Percentiles rank a stretch among this genome's conserved stretches.
Evolutionary conservation across 2,113 vertebrate genomes (phyloP).

Genomic region (Ochotona curzoniae): DNA sequence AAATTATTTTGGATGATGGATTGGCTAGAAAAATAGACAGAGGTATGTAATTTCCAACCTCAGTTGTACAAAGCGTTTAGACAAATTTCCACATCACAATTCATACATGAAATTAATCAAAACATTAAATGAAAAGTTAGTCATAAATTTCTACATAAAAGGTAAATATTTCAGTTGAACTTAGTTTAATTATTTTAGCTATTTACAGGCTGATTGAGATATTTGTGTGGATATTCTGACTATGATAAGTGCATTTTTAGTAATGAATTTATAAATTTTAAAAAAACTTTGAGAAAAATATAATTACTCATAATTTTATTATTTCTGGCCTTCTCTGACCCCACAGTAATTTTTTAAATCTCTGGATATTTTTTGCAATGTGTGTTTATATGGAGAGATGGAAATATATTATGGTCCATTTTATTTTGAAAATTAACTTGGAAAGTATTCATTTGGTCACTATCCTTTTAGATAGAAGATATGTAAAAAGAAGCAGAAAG

Average conservation of each 20-base stretch:
- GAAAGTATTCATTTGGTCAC: neutral
- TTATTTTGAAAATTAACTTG: neutral
- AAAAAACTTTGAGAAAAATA: neutral
- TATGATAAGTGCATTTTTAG: neutral
- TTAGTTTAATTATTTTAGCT: neutral
- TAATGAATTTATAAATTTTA: neutral
- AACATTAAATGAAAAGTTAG: neutral
- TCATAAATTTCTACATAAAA: neutral
- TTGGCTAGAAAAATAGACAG: neutral
- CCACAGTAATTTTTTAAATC: neutral
- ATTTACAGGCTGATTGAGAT: neutral
- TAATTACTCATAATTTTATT: neutral
- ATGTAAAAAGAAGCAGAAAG: conserved; percentile 27
- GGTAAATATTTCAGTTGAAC: neutral
- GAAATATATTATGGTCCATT: neutral
- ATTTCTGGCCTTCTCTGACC: neutral
- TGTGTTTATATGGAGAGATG: no score
- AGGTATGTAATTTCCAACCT: conserved; percentile 19
- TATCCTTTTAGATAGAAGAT: neutral
- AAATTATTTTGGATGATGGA: neutral
- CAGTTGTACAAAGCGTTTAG: neutral
- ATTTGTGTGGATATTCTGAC: conserved; percentile 18
- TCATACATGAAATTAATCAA: neutral
- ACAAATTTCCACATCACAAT: neutral
- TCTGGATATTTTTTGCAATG: neutral